A percentile compares a stretch with the other conserved stretches of the same genome.
phyloP scores from a whole-genome alignment of 2,888 invertebrate species.

The Eupithecia dodoneata region DNA sequence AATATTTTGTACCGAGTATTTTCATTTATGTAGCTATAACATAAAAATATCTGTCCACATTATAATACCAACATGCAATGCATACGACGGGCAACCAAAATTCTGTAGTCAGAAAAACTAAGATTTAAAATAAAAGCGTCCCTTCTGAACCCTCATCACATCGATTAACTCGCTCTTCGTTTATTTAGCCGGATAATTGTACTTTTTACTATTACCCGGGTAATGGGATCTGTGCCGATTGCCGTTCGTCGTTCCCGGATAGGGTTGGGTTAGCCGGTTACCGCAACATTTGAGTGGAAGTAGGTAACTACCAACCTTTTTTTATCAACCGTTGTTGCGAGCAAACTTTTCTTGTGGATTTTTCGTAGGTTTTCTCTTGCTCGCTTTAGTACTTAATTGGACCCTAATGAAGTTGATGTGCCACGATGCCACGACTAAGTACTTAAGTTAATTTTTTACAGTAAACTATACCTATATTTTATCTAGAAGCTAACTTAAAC shows the following conservation, averaged over 20 bases:
- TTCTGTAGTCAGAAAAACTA: too few species aligned
- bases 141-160: conserved; percentile 23
- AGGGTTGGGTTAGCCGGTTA: conserved; percentile 15
- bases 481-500: too few species aligned
- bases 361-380: neutral
- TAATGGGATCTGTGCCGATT: conserved; percentile 54
- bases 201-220: conserved; percentile 46
- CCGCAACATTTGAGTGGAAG: neutral
- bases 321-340: neutral
- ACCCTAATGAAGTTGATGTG: too few species aligned
- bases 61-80: too few species aligned
- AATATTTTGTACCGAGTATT: too few species aligned
- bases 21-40: too few species aligned
- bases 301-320: neutral
- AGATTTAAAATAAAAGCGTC: neutral
- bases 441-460: too few species aligned
- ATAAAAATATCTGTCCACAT: too few species aligned
- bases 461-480: too few species aligned
- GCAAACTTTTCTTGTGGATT: neutral
- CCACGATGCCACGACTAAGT: too few species aligned
- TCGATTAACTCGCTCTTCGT: conserved; percentile 24
- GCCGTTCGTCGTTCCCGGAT: conserved; percentile 43
- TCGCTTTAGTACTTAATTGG: too few species aligned
- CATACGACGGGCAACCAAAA: too few species aligned
- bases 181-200: conserved; percentile 47